Base-by-base conservation (phyloP, 2,888 invertebrate genomes). In the Noctua comes region DNA sequence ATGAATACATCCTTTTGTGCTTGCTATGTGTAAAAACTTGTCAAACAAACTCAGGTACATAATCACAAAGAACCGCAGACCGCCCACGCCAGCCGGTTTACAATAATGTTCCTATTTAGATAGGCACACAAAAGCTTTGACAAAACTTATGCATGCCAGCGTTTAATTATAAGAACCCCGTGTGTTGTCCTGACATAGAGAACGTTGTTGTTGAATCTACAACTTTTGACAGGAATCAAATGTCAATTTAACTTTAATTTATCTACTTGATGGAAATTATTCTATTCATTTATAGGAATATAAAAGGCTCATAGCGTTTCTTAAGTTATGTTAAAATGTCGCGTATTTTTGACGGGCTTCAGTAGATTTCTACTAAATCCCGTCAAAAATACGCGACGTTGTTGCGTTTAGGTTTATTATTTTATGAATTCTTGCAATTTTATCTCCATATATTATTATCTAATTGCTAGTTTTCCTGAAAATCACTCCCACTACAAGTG, bases 41-140 rank as follows among this genome's bases (percentile, higher is more conserved):
- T 31, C 46, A 73, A 74, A 80, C 43, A 73, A 73, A 79, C 46
- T 74, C 18, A 74, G 59, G 62, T 65, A 69, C 18, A n/a, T 62
- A 69, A 48, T 69, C 18, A 76, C 27, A 54, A 71, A 73, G 43
- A 73, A 72, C 54, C 31, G 40, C 65, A 73, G 59, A 24, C 59
- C 54, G 59, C 70, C 46, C 31, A 73, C 77, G 40, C 59, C 3
- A 69, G 70, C 16, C 24, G 65, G 10, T 59, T 46, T 64, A 82
- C 24, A 57, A 73, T 68, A 73, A 75, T 65, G 40, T 66, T 65
- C 68, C 31, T 80, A 74, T 80, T 78, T 73, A 77, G 62, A 80
- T 66, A 78, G 51, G 36, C 46, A 27, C 46, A 66, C 62, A 68
- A 71, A 69, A 54, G 71, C 72, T 76, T 79, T 84, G 76, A 74